Base-by-base conservation (phyloP, 2,113 vertebrate genomes). In the Nyctereutes procyonoides region DNA sequence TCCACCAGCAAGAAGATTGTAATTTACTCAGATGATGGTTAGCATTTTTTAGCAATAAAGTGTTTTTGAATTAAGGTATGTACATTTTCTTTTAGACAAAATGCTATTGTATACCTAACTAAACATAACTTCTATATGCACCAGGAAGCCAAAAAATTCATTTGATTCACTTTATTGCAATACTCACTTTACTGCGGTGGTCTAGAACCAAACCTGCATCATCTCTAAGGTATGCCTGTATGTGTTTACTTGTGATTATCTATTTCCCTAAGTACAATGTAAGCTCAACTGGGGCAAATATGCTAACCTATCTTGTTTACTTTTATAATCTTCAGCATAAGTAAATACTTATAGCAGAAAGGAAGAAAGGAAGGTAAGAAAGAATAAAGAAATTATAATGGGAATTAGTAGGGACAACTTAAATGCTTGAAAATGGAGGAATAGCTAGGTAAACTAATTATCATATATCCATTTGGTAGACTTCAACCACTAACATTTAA, bases 401-500 rank as follows among this genome's bases (percentile, higher is more conserved):
- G 26, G 93, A 86, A 95, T 79, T 85, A 96, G 53, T 60, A 65
- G 28, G 8, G 80, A 95, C 20, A 96, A 95, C 2, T 93, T 93
- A 76, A 92, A 95, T 90, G 77, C 6, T 96, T 51, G 91, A 91
- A 95, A 81, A 77, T 56, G 86, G 63, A 71, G 17, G 67, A 89
- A 79, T 73, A 73, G 35, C 26, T 74, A 96, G 58, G 35, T 65
- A 93, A 73, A 93, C 93, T 91, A 93, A 63, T 96, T 73, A 82
- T 69, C 73, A 92, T 56, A 85, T 74, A 82, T 56, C 28, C 58
- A 89, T 83, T 62, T 74, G 62, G 35, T 67, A 94, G 65, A 87
- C 32, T 93, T 82, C 58, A 95, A 58, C 10, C 74, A 95, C 77
- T 63, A 87, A 96, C 74, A 11, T 73, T 90, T 93, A 90, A 96